Percentiles rank a stretch among this genome's conserved stretches.
Conservation (phyloP, 2,888 invertebrate species). For the Apamea monoglypha region DNA sequence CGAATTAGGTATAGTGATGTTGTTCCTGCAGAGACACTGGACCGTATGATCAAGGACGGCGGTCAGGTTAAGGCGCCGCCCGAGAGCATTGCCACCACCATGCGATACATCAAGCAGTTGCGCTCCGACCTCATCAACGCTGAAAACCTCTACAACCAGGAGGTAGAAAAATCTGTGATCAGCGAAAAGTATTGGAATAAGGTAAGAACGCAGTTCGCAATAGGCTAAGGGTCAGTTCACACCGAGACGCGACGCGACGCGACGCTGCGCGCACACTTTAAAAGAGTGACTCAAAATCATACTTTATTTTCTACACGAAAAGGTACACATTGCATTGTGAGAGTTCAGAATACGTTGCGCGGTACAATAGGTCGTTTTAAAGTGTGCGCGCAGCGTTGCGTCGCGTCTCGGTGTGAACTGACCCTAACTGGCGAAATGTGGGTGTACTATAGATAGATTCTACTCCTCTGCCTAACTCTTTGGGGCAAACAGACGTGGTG, state of each 20-base stretch:
- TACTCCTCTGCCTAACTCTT: neutral
- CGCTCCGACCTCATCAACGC: conserved; percentile 91
- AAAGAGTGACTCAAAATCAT: too few relatives aligned
- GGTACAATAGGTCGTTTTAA: too few relatives aligned
- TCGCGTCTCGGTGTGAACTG: too few relatives aligned
- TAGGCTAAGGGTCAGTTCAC: too few relatives aligned
- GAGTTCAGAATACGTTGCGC: too few relatives aligned
- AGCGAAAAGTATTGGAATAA: conserved; percentile 96
- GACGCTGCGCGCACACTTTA: too few relatives aligned
- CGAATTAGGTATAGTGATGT: neutral
- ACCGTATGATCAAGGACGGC: conserved; percentile 81
- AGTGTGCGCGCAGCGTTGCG: too few relatives aligned
- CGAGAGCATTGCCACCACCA: conserved; percentile 87
- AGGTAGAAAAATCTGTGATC: conserved; percentile 90
- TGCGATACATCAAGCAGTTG: conserved; percentile 89
- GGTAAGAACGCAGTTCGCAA: conserved; percentile 81
- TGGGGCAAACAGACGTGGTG: neutral
- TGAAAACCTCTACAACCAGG: conserved; percentile 90
- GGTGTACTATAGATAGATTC: too few relatives aligned
- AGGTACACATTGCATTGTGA: too few relatives aligned
- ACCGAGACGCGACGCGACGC: too few relatives aligned
- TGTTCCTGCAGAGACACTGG: conserved; percentile 78
- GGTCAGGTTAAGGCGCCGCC: conserved; percentile 80
- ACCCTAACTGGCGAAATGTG: neutral
- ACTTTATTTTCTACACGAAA: too few relatives aligned